Percentiles rank a stretch among this genome's conserved stretches.
phyloP scores from a whole-genome alignment of 2,888 invertebrate species.

The Meta bourneti region DNA sequence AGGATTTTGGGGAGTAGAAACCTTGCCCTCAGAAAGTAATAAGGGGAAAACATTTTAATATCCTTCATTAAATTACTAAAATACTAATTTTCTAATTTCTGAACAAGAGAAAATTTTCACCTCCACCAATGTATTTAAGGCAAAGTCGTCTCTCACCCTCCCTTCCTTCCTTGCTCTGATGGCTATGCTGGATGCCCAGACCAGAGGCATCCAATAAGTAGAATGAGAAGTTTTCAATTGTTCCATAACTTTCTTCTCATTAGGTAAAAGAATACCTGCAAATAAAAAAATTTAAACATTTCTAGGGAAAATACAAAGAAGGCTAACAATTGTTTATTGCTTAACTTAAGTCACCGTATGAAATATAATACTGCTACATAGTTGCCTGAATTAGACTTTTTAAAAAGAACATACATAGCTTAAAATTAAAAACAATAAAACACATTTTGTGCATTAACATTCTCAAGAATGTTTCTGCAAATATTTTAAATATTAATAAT shows the following conservation, averaged over 20 bases:
- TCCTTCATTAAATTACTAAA: too few species aligned
- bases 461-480: too few species aligned
- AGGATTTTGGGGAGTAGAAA: too few species aligned
- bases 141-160: conserved; percentile 84
- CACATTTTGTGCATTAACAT: too few species aligned
- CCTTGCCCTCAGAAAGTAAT: too few species aligned
- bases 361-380: not conserved
- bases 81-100: not conserved
- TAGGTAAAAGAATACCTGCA: conserved; percentile 89
- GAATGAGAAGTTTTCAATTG: conserved; percentile 85
- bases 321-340: not conserved
- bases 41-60: too few species aligned
- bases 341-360: not conserved
- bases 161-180: conserved; percentile 81
- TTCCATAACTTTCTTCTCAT: conserved; percentile 89
- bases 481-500: too few species aligned
- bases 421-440: too few species aligned
- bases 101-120: conserved; percentile 75
- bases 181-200: conserved; percentile 82
- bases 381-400: too few species aligned
- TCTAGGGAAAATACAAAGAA: not conserved
- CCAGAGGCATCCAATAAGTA: conserved; percentile 83
- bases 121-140: conserved; percentile 86
- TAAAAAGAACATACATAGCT: too few species aligned
- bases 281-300: not conserved